Evolutionary conservation across 2,113 vertebrate species (phyloP).

Genomic region (Neolamprologus falcicula): DNA sequence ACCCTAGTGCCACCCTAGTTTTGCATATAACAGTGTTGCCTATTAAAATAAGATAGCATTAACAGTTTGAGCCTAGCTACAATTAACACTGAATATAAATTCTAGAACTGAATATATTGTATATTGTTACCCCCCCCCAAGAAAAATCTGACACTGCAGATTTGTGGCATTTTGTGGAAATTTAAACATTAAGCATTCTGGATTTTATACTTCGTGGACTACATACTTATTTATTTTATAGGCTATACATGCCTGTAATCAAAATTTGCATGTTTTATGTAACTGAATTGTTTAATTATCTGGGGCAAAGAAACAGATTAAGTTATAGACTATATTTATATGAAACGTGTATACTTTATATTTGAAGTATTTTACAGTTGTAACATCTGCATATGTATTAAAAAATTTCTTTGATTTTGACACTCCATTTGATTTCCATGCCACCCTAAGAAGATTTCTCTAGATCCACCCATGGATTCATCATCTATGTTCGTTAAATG

Average conservation of each 20-base stretch:
- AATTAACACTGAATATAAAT: not conserved
- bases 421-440: not conserved
- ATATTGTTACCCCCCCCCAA: fast-evolving
- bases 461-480: not conserved
- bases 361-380: fast-evolving
- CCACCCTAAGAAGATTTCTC: not conserved
- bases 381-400: not conserved
- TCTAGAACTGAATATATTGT: not conserved
- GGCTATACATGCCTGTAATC: not conserved
- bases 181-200: not conserved
- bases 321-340: not conserved
- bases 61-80: not conserved
- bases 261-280: not conserved
- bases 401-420: not conserved
- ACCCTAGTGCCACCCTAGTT: not conserved
- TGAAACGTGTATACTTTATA: not conserved
- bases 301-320: not conserved
- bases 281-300: not conserved
- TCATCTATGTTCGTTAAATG: not conserved
- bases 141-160: not conserved
- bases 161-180: not conserved
- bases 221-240: not conserved
- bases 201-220: not conserved
- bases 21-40: not conserved
- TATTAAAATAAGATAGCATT: not conserved